Evolutionary conservation across 2,888 invertebrate species (phyloP), one percentile per base, ranked within the genome.

Genomic region (Scelioninae gen. 1): DNA sequence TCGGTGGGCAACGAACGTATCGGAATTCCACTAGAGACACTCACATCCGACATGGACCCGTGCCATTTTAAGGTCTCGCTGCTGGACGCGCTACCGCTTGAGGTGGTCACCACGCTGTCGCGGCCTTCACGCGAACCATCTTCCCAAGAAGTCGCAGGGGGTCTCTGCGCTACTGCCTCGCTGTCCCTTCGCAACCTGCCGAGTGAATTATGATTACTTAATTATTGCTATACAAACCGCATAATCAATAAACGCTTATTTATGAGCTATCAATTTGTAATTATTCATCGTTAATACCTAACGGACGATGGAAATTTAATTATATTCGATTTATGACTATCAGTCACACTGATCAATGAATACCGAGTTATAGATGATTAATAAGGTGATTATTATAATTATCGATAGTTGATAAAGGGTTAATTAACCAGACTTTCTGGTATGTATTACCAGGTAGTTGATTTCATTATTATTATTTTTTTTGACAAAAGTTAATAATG

Each of bases 21-120:
- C 1, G 91, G 91, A 62, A 91, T 84, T 4, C 92, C 92, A 60
- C 92, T 92, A 32, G 93, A 91, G 6, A 93, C 92, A 85, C 94
- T 94, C 38, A 94, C 93, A 85, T 94, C 94, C 68, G 93, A 93
- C 88, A 93, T 92, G 0, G 94, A 94, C 10, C 94, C 94, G 88
- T 96, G 95, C 96, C 96, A 96, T 92, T 96, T 96, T 7, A 96
- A 93, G 1, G 96, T 96, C 90, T 96, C 96, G 88, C 95, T 95
- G 66, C 96, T 96, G 38, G 94, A 94, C n/a, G 94, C 94, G 87
- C 94, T 94, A 55, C 94, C 94, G 87, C 94, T 94, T 1, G 94
- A 94, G 0, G 95, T 95, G 16, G 95, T 95, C 49, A 94, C 95
- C 0, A 95, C 94, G 90, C 95, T 95, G 89, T 95, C 95, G 75